These are phyloP conservation scores for Erpobdella octoculata DNA, from an alignment of 2,888 invertebrate genomes.

Conservation along the genomic window DNA sequence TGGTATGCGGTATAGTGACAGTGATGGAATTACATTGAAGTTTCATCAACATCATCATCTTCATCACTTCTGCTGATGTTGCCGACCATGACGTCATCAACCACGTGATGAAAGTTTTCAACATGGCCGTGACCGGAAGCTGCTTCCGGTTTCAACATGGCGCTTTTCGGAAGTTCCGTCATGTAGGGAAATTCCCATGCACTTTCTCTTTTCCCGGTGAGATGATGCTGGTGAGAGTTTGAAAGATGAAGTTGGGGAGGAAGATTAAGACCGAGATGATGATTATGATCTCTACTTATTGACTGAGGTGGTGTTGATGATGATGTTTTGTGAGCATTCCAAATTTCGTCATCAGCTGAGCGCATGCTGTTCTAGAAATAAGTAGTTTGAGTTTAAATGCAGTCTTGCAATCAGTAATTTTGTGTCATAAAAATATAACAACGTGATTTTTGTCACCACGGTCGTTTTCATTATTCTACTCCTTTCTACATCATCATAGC, in stretches of 20 bases:
- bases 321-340: constrained; percentile 2
- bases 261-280: neutral
- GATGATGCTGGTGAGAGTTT: constrained; percentile 5
- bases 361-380: constrained; percentile 7
- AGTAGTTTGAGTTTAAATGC: no score
- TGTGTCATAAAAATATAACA: no score
- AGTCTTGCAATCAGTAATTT: no score
- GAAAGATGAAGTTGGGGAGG: neutral
- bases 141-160: constrained; percentile 12
- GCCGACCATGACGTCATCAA: constrained; percentile 5
- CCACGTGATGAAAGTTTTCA: constrained; percentile 12
- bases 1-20: neutral
- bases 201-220: constrained; percentile 1
- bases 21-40: neutral
- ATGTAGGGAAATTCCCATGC: constrained; percentile 4
- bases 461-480: no score
- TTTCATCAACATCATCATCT: neutral
- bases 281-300: neutral
- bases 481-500: no score
- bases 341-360: constrained; percentile 12
- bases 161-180: neutral
- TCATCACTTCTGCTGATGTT: neutral
- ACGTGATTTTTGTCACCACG: no score
- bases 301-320: neutral
- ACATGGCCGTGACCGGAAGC: constrained; percentile 6